Percentiles rank a stretch among this genome's conserved stretches.
Evolutionary conservation across 1,140 invertebrate genomes (phyloP).

Genomic region (Portunus trituberculatus): DNA sequence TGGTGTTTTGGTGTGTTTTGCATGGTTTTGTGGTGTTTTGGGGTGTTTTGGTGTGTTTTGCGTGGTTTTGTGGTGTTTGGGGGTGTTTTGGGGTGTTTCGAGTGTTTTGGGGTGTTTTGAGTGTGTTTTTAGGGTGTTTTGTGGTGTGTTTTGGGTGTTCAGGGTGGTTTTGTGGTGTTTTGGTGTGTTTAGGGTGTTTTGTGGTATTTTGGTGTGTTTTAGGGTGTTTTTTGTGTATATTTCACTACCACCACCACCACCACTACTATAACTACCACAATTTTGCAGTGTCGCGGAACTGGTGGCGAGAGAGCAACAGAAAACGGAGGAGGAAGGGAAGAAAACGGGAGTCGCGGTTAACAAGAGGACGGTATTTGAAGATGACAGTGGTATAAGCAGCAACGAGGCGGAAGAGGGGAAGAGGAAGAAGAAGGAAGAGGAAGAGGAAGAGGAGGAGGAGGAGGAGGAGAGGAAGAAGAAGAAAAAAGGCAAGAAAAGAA

Average conservation of each 20-base stretch:
- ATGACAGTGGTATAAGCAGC: slow-evolving; percentile 55
- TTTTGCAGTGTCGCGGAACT: neutral
- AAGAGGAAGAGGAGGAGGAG: neutral
- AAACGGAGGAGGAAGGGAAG: neutral
- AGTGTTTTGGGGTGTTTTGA: neutral
- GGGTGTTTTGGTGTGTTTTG: neutral
- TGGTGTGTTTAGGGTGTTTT: neutral
- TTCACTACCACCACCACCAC: neutral
- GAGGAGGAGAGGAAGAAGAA: neutral
- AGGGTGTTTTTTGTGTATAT: too few relatives aligned
- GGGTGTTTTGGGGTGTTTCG: neutral
- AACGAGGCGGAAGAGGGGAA: neutral
- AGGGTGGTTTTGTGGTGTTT: too few relatives aligned
- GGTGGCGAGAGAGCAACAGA: neutral
- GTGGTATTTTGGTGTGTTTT: too few relatives aligned
- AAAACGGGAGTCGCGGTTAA: neutral
- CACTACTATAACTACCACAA: neutral
- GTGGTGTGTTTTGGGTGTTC: too few relatives aligned
- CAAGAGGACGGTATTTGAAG: slow-evolving; percentile 16
- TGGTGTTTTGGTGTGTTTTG: neutral
- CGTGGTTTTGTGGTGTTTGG: too few relatives aligned
- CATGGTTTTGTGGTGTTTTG: too few relatives aligned
- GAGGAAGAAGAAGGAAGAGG: neutral
- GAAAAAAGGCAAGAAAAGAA: neutral
- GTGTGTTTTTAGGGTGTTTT: neutral